Conservation (phyloP, 2,888 invertebrate genomes). For the Caenorhabditis sp. region DNA sequence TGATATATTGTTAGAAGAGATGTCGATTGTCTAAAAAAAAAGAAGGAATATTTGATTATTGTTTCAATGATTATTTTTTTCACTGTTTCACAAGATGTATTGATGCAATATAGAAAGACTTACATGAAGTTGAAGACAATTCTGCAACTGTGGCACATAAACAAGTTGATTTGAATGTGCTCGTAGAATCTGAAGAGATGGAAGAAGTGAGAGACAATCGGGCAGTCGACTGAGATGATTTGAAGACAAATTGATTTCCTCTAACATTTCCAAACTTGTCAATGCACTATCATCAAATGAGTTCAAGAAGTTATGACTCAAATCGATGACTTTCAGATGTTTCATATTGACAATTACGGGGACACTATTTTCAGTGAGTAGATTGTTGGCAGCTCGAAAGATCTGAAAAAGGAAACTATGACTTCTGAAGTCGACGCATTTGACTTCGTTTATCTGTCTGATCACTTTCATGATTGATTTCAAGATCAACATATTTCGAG, state of each 20-base stretch:
- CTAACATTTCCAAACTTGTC: conserved; percentile 42
- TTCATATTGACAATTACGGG: conserved; percentile 68
- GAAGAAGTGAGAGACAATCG: conserved; percentile 69
- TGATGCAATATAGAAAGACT: conserved; percentile 4
- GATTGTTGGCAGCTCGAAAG: conserved; percentile 64
- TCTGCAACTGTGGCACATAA: conserved; percentile 72
- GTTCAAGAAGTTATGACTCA: conserved; percentile 73
- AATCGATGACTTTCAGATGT: conserved; percentile 69
- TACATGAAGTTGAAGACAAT: conserved; percentile 43
- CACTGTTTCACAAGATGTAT: too few relatives aligned
- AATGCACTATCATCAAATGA: conserved; percentile 71
- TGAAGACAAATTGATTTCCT: conserved; percentile 68
- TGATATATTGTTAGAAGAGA: conserved; percentile 73
- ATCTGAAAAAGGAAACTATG: too few relatives aligned
- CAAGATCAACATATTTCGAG: too few relatives aligned
- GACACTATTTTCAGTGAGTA: conserved; percentile 71
- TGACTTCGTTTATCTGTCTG: too few relatives aligned
- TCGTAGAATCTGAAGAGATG: conserved; percentile 71
- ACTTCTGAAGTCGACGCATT: too few relatives aligned
- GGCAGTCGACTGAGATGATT: conserved; percentile 72
- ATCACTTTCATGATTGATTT: too few relatives aligned
- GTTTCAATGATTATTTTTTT: neutral
- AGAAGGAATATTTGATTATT: neutral
- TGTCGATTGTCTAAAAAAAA: conserved; percentile 72
- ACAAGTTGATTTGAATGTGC: conserved; percentile 73